Percentiles rank a stretch among this genome's conserved stretches.
Evolutionary conservation across 1,140 invertebrate species (phyloP).

Genomic region (Schlechtendalia chinensis): DNA sequence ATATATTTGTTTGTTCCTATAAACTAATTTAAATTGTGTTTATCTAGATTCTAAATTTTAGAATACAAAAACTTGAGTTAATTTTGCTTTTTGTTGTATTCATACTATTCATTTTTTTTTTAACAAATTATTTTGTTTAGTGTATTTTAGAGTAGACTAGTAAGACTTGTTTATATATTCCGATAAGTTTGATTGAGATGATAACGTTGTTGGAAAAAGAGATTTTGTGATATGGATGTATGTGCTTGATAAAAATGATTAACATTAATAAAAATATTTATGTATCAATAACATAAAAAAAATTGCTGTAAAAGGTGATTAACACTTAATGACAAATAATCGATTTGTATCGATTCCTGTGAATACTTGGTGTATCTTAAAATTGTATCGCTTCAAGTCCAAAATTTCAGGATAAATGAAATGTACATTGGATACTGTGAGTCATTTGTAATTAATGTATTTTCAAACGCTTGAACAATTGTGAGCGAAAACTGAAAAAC

Average conservation of each 20-base stretch:
- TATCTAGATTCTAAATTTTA: neutral
- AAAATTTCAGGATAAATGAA: neutral
- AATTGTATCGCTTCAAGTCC: neutral
- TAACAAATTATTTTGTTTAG: neutral
- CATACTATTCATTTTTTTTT: neutral
- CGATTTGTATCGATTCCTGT: neutral
- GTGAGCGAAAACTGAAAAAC: neutral
- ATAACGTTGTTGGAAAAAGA: neutral
- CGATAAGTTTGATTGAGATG: neutral
- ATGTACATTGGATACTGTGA: neutral
- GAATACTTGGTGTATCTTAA: neutral
- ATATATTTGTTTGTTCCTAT: constrained; percentile 17
- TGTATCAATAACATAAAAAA: neutral
- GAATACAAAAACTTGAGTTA: neutral
- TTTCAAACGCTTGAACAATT: neutral
- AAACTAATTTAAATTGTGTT: neutral
- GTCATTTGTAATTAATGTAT: neutral
- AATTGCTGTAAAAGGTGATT: neutral
- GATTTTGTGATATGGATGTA: neutral
- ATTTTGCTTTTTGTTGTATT: neutral
- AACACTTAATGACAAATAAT: neutral
- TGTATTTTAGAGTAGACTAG: neutral
- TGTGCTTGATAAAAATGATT: neutral
- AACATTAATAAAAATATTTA: neutral
- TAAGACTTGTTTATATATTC: neutral